phyloP scores from a whole-genome alignment of 2,113 vertebrate genomes.

The Amblyornis subalaris region DNA sequence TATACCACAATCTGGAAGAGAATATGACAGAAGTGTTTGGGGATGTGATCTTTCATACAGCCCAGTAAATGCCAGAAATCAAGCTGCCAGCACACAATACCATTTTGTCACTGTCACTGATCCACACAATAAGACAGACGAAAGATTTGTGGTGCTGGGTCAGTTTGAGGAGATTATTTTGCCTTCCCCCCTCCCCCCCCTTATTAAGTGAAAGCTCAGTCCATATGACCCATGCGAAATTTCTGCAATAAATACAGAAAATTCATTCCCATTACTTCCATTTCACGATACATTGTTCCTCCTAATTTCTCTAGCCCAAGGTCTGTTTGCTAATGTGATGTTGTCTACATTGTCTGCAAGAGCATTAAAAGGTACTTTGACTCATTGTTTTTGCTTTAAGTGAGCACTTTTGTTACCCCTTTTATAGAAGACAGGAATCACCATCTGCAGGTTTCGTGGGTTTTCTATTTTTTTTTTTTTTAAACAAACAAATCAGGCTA shows the following conservation, averaged over 20 bases:
- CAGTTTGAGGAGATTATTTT: fast-evolving
- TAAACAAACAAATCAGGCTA: slow-evolving; percentile 66
- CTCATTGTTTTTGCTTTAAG: slow-evolving; percentile 23
- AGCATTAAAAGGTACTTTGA: neutral
- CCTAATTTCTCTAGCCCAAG: neutral
- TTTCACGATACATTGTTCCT: fast-evolving
- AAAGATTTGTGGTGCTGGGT: neutral
- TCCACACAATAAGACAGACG: neutral
- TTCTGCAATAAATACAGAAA: neutral
- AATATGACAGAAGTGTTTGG: slow-evolving; percentile 31
- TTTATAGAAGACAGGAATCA: neutral
- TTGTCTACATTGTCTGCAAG: neutral
- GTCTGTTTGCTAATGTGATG: neutral
- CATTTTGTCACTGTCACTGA: slow-evolving; percentile 25
- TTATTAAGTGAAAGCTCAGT: neutral
- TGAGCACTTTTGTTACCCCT: neutral
- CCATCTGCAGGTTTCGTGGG: neutral
- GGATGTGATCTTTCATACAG: slow-evolving; percentile 19
- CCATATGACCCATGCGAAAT: neutral
- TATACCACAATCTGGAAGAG: slow-evolving; percentile 22
- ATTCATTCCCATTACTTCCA: neutral
- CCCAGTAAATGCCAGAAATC: slow-evolving; percentile 17
- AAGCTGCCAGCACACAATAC: neutral
- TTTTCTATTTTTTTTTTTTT: neutral
- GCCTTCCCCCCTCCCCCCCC: fast-evolving